phyloP scores from a whole-genome alignment of 2,888 invertebrate genomes.

The Drosophila eohydei region DNA sequence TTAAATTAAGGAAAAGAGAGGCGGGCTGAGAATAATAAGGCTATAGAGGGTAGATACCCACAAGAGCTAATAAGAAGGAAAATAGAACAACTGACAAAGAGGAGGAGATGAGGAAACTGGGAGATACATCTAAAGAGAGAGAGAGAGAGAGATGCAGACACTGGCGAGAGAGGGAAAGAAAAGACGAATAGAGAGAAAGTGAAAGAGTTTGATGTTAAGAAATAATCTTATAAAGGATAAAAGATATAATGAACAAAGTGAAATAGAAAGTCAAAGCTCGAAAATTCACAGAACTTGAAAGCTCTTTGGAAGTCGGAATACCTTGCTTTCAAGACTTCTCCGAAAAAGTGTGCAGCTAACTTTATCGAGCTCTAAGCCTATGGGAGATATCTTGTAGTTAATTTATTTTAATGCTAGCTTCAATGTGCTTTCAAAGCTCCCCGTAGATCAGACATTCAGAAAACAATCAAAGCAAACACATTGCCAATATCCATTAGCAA shows the following conservation, averaged over 20 bases:
- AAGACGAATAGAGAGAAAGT: not conserved
- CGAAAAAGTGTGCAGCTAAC: not conserved
- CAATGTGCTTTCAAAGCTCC: not conserved
- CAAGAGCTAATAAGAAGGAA: too few relatives aligned
- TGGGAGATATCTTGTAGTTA: not conserved
- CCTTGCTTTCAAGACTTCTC: not conserved
- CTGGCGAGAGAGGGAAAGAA: not conserved
- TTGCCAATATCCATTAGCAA: conserved; percentile 11
- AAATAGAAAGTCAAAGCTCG: not conserved
- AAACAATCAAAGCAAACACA: not conserved
- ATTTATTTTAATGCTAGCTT: not conserved
- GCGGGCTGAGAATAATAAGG: too few relatives aligned
- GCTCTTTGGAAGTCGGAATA: too few relatives aligned
- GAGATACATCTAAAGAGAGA: not conserved
- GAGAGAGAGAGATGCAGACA: not conserved
- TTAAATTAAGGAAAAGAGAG: not conserved
- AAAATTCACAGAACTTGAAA: not conserved
- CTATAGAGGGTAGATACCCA: too few relatives aligned
- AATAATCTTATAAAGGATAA: not conserved
- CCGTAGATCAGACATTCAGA: not conserved
- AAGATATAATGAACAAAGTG: not conserved
- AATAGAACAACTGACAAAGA: too few relatives aligned
- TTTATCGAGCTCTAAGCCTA: not conserved
- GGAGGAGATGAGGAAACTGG: not conserved
- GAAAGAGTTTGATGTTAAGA: too few relatives aligned